Percentiles rank a stretch among this genome's conserved stretches.
Evolutionary conservation across 1,140 invertebrate species (phyloP).

Genomic region (Phenacoccus solenopsis): DNA sequence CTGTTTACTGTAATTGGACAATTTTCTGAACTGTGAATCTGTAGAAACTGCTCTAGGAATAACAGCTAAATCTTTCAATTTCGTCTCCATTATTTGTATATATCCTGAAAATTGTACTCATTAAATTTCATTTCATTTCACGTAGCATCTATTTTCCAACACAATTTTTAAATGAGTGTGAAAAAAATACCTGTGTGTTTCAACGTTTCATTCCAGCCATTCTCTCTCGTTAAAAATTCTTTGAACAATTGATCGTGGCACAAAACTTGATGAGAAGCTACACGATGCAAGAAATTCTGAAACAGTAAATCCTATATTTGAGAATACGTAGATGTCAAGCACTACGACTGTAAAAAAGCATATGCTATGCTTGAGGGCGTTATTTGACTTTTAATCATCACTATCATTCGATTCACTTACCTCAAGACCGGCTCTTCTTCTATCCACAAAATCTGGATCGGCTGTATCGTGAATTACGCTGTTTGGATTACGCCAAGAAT

Average conservation of each 20-base stretch:
- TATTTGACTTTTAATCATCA: too few relatives aligned
- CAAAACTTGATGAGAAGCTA: constrained; percentile 60
- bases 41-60: constrained; percentile 58
- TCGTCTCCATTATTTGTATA: constrained; percentile 56
- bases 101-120: constrained; percentile 40
- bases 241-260: constrained; percentile 62
- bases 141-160: constrained; percentile 43
- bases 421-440: constrained; percentile 62
- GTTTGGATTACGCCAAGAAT: constrained; percentile 63
- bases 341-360: too few relatives aligned
- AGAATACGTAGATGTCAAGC: not conserved
- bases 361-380: too few relatives aligned
- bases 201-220: constrained; percentile 61
- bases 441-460: constrained; percentile 74
- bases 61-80: constrained; percentile 59
- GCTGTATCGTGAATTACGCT: constrained; percentile 50
- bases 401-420: constrained; percentile 27
- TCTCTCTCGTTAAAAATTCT: constrained; percentile 56
- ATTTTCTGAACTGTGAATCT: constrained; percentile 57
- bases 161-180: not conserved
- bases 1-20: constrained; percentile 62
- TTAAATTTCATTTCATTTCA: constrained; percentile 21
- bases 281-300: constrained; percentile 58
- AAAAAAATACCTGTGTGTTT: constrained; percentile 37
- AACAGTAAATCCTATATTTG: constrained; percentile 22